Base-by-base conservation (phyloP, 2,888 invertebrate species). In the Drosophila ochracea region DNA sequence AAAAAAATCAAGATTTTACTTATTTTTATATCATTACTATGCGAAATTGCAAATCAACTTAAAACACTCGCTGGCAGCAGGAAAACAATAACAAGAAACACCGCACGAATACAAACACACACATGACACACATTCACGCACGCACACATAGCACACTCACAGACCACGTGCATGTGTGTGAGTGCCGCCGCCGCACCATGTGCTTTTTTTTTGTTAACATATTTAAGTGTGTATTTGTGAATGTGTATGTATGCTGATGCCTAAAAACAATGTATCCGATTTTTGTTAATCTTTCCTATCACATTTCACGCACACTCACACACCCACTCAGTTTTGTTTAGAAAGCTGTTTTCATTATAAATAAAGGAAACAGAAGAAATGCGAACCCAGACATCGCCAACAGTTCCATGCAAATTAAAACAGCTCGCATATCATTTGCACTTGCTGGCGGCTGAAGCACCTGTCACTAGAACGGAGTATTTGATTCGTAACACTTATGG, bases 151-250 rank as follows among this genome's bases (percentile, higher is more conserved):
- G 49, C 25, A 7, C 30, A 66, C 33, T 30, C 49, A 43, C 41
- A 60, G 28, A 80, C 72, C 91, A 90, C 84, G 89, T 90, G 91
- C 9, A 47, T 78, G 90, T 76, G 64, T 76, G 71, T 80, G 67
- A 65, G 88, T 77, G 78, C 65, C 78, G 91, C 78, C 78, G 77
- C 77, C 77, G 78, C 72, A 72, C 90, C 88, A 89, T 88, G 91
- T 89, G 88, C 88, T 91, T 90, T 86, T 43, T 43, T 74, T 79
- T 60, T 60, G 61, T 72, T 50, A 72, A 69, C 37, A 70, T 68
- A 54, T 64, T 43, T 35, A 28, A 28, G 13, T 47, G n/a, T 63
- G 52, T 65, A 52, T 61, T 41, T 58, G 31, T 49, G 49, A 50
- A 31, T 49, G 60, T 50, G 31, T 64, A 16, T 47, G 63, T 69